Base-by-base conservation (phyloP, 2,113 vertebrate genomes). In the Leiothrix lutea region DNA sequence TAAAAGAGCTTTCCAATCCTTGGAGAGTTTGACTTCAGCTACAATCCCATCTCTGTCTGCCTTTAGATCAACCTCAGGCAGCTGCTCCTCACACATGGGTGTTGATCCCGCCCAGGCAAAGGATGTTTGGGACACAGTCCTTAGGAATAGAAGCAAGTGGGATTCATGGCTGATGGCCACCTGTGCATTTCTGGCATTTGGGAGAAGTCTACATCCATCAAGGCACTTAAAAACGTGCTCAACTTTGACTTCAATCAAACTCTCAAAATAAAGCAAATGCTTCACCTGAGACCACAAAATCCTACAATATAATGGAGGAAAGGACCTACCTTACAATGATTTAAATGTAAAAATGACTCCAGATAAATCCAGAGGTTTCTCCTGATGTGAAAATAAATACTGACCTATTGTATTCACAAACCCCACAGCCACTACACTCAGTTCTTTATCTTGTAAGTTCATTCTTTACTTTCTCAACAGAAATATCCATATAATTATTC, bases 401-500 rank as follows among this genome's bases (percentile, higher is more conserved):
- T 93, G 74, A 77, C 51, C 74, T 64, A 56, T 28, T 86, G 58
- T 56, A 75, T 72, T 79, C 87, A 72, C 65, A 95, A 75, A 81
- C 35, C 53, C 57, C 75, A 90, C 38, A 82, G 80, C 51, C 71
- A 57, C 18, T n/a, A 29, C 26, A 61, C 24, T 65, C 31, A 25
- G 26, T 58, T 90, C 65, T 92, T 82, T 50, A 65, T 64, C 91
- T 26, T 86, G 9, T 24, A 42, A 82, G 40, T 86, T 81, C 54
- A 45, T 62, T 66, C 74, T 78, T 71, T 31, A 40, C 58, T 92
- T 96, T 92, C 75, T 82, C 69, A 57, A 82, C 22, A 81, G 64
- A 87, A 95, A 80, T 82, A 92, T 42, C 29, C 92, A 29, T 74
- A 62, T 81, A 95, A 94, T 89, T 96, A 91, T 79, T 71, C 73